A percentile compares a stretch with the other conserved stretches of the same genome.
Evolutionary conservation across 2,797 vertebrate species (phyloP).

Genomic region (Delichon dasypus): DNA sequence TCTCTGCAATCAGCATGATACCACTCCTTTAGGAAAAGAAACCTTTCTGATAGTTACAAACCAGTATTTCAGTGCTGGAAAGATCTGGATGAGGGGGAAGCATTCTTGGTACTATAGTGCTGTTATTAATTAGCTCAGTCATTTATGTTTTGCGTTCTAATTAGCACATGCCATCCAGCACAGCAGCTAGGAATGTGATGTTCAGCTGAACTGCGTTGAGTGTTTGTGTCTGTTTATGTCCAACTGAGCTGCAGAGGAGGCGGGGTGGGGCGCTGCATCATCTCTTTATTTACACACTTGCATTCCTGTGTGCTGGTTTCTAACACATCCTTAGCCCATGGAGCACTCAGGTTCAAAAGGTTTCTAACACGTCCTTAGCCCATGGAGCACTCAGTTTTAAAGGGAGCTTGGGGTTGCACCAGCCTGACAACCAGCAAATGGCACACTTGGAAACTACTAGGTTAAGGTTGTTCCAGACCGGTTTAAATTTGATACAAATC

Average conservation of each 20-base stretch:
- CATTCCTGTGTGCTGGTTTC: too few species aligned
- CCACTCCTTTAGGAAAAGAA: not conserved
- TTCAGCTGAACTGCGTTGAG: not conserved
- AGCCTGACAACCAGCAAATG: conserved; percentile 6
- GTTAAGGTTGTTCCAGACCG: conserved; percentile 57
- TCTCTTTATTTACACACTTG: not conserved
- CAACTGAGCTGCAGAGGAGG: not conserved
- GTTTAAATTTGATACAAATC: conserved; percentile 70
- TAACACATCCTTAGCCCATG: too few species aligned
- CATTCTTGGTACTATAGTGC: not conserved
- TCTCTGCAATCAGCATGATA: accelerated
- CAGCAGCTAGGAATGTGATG: not conserved
- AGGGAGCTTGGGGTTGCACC: not conserved
- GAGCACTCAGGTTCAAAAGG: too few species aligned
- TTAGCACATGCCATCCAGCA: not conserved
- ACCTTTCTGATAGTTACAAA: not conserved
- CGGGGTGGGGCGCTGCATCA: accelerated
- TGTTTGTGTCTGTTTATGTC: not conserved
- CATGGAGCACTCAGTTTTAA: too few species aligned
- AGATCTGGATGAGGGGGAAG: not conserved
- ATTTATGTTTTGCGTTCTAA: not conserved
- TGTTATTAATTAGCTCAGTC: not conserved
- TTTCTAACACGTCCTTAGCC: too few species aligned
- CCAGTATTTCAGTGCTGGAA: not conserved
- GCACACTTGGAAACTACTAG: conserved; percentile 39